Evolutionary conservation across 2,113 vertebrate genomes (phyloP).

Genomic region (Setophaga petechia): DNA sequence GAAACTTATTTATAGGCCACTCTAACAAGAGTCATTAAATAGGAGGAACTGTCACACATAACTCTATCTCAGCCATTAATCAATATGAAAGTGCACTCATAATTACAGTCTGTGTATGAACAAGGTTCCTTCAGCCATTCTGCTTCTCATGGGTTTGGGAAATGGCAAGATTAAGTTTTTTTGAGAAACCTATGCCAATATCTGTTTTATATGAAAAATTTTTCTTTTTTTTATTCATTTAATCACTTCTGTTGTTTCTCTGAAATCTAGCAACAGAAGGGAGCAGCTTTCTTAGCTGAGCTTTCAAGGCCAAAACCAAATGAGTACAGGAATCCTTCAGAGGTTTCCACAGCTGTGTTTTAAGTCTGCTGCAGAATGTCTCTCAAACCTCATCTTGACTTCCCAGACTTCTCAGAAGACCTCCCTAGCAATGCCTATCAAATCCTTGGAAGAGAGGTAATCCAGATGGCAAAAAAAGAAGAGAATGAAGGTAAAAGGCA

Average conservation of each 20-base stretch:
- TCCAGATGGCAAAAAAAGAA: neutral
- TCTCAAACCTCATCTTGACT: neutral
- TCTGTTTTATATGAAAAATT: neutral
- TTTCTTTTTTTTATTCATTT: neutral
- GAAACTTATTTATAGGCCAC: neutral
- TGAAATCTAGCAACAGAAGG: neutral
- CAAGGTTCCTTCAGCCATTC: neutral
- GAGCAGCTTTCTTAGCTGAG: neutral
- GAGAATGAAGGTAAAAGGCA: neutral
- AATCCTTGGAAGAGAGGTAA: neutral
- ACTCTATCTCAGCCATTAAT: neutral
- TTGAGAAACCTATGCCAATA: neutral
- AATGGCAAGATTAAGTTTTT: neutral
- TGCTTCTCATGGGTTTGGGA: neutral
- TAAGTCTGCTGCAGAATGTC: neutral
- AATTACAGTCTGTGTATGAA: neutral
- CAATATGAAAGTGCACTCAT: neutral
- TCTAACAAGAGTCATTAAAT: neutral
- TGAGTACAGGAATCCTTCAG: neutral
- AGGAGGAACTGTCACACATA: neutral
- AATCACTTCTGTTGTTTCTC: neutral
- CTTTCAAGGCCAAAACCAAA: neutral
- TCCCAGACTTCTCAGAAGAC: neutral
- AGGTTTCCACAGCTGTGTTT: neutral
- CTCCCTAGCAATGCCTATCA: neutral